These are phyloP conservation scores for Habrosyne pyritoides DNA, from an alignment of 2,888 invertebrate species.

Conservation along the genomic window DNA sequence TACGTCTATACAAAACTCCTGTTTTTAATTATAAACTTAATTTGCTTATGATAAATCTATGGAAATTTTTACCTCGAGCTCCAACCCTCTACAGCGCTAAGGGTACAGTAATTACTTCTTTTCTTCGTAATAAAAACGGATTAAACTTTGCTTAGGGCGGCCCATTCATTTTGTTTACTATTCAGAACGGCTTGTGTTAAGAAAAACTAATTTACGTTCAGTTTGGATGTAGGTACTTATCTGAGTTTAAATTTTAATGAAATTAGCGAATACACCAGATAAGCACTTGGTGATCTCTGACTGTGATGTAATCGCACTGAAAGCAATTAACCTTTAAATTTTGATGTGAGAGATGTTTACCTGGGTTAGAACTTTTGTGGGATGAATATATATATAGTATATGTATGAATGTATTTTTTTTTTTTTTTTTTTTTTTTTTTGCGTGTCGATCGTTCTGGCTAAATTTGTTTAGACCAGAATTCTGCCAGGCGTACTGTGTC, in stretches of 20 bases:
- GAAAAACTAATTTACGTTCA: constrained; percentile 77
- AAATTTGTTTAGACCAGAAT: no score
- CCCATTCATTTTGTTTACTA: constrained; percentile 82
- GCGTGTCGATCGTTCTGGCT: no score
- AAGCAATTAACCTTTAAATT: not conserved
- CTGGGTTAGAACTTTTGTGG: not conserved
- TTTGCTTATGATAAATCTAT: constrained; percentile 84
- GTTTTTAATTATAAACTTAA: constrained; percentile 84
- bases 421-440: no score
- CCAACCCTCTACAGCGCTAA: constrained; percentile 79
- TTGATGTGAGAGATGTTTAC: not conserved
- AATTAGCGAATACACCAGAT: constrained; percentile 49
- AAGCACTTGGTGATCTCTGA: constrained; percentile 26
- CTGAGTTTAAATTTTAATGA: constrained; percentile 68
- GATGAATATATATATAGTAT: not conserved
- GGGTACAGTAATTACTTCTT: constrained; percentile 84
- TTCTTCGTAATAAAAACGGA: constrained; percentile 84
- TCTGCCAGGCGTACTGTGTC: no score
- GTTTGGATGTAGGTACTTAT: constrained; percentile 62
- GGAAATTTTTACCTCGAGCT: constrained; percentile 81
- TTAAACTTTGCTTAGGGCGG: constrained; percentile 83
- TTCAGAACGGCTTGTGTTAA: constrained; percentile 76
- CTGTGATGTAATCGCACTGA: constrained; percentile 17
- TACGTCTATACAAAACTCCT: constrained; percentile 81
- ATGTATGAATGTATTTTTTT: no score